These are phyloP conservation scores for Leptarthrus brevirostris DNA, from an alignment of 2,888 invertebrate genomes.

Conservation along the genomic window DNA sequence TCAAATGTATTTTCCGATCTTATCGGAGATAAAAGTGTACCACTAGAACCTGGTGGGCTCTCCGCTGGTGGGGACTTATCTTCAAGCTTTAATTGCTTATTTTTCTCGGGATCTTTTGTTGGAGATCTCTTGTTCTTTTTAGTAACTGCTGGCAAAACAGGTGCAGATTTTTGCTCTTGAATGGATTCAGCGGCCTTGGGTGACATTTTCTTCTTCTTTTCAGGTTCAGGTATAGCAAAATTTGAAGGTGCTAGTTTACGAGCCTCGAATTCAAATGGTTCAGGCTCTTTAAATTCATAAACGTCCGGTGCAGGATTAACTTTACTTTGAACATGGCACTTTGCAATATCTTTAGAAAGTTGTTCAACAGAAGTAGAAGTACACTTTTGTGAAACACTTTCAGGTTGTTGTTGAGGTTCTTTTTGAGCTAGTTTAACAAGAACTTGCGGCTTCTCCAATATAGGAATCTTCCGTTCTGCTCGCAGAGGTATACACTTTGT, in stretches of 20 bases:
- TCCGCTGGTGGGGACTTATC: constrained; percentile 41
- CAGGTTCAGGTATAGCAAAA: constrained; percentile 50
- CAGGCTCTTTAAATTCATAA: constrained; percentile 90
- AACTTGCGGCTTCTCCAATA: constrained; percentile 18
- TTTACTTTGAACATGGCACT: background rate
- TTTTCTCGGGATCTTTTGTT: constrained; percentile 48
- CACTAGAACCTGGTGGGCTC: constrained; percentile 41
- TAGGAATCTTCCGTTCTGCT: constrained; percentile 59
- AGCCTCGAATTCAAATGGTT: constrained; percentile 86
- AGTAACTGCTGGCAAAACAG: constrained; percentile 11
- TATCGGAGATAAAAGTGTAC: constrained; percentile 9
- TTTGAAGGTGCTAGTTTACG: constrained; percentile 63
- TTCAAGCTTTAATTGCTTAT: constrained; percentile 55
- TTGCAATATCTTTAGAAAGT: background rate
- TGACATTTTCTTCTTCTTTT: constrained; percentile 53
- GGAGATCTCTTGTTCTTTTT: constrained; percentile 52
- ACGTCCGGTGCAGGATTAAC: constrained; percentile 69
- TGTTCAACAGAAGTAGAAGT: constrained; percentile 11
- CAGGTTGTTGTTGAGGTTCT: constrained; percentile 33
- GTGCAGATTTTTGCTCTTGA: constrained; percentile 28
- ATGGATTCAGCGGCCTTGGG: constrained; percentile 15
- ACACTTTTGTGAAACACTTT: constrained; percentile 46
- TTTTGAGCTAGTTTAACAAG: constrained; percentile 22
- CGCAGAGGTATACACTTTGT: constrained; percentile 57
- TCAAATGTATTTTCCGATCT: constrained; percentile 69